Conservation (phyloP, 2,888 invertebrate species). For the Caenorhabditis sinica region DNA sequence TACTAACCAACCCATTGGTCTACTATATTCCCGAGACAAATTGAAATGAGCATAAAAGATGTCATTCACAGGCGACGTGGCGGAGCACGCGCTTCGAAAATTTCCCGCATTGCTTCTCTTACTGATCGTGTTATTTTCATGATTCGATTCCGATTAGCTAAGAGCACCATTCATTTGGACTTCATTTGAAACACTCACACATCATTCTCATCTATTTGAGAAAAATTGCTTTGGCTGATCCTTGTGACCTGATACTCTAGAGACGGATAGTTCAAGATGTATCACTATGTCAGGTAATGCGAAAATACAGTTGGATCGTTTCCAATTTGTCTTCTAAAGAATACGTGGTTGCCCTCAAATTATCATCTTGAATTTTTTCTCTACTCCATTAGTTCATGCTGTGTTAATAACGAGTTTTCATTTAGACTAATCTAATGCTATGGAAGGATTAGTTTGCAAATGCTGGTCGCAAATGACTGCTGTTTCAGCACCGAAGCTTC, state of each 20-base stretch:
- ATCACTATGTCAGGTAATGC: conserved; percentile 66
- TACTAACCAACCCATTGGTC: conserved; percentile 12
- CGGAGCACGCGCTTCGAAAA: conserved; percentile 37
- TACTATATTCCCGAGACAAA: conserved; percentile 26
- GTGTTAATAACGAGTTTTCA: background rate
- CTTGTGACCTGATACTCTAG: background rate
- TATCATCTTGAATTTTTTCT: no score
- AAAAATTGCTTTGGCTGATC: background rate
- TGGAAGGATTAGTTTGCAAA: no score
- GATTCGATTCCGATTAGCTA: conserved; percentile 62
- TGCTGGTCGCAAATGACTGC: no score
- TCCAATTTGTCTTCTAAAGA: no score
- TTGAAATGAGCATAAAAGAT: conserved; percentile 40
- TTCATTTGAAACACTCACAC: conserved; percentile 45
- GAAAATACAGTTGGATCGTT: no score
- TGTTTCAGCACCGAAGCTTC: no score
- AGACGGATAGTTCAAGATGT: conserved; percentile 24
- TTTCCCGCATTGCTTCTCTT: conserved; percentile 5
- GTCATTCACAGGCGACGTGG: conserved; percentile 61
- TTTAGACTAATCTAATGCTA: background rate
- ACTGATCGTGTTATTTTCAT: conserved; percentile 61
- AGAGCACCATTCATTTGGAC: conserved; percentile 32
- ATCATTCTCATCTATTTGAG: conserved; percentile 25
- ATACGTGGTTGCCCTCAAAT: no score
- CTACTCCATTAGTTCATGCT: background rate